Evolutionary conservation across 2,888 invertebrate genomes (phyloP).

Genomic region (Nephrotoma appendiculata): DNA sequence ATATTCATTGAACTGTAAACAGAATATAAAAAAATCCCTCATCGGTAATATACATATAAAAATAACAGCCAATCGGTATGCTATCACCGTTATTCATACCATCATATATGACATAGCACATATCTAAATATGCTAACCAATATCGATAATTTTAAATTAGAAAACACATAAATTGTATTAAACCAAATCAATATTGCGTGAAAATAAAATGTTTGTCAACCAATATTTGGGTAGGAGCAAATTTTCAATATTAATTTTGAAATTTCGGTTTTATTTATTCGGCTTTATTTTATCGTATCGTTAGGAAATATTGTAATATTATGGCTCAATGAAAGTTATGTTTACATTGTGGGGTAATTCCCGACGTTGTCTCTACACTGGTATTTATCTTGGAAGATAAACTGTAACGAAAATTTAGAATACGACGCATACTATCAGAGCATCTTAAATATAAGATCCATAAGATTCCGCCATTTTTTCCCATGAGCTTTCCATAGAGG

Average conservation of each 20-base stretch:
- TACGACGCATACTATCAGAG: too few species aligned
- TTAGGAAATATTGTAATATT: not conserved
- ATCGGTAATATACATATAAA: not conserved
- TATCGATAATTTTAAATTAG: not conserved
- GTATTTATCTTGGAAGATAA: too few species aligned
- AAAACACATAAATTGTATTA: not conserved
- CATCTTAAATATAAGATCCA: too few species aligned
- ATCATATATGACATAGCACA: not conserved
- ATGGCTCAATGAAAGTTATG: too few species aligned
- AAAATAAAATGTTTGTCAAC: not conserved
- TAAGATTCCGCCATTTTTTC: too few species aligned
- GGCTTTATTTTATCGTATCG: not conserved
- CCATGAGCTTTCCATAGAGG: too few species aligned
- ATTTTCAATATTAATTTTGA: not conserved
- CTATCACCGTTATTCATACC: not conserved
- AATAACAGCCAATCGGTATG: not conserved
- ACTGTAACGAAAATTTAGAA: too few species aligned
- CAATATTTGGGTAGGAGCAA: not conserved
- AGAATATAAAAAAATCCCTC: not conserved
- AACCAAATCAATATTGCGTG: not conserved
- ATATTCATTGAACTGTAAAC: not conserved
- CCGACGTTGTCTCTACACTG: too few species aligned
- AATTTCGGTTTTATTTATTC: not conserved
- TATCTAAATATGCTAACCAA: not conserved
- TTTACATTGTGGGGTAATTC: too few species aligned